phyloP scores from a whole-genome alignment of 2,797 vertebrate species.

The Sebastes flavidus region DNA sequence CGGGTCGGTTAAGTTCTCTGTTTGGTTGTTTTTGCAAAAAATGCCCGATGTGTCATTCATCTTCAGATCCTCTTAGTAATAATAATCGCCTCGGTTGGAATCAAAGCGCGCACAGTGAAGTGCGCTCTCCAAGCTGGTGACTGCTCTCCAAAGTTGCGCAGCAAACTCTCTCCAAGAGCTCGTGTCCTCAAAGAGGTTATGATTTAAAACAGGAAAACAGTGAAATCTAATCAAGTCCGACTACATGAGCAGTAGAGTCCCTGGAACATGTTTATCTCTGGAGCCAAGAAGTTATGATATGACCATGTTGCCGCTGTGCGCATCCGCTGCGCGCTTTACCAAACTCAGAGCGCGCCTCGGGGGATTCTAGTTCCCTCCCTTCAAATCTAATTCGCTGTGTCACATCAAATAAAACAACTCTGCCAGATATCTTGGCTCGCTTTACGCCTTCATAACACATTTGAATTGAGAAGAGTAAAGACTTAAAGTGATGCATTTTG shows the following conservation, averaged over 20 bases:
- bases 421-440: neutral
- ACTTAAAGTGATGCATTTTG: neutral
- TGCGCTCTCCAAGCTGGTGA: conserved; percentile 4
- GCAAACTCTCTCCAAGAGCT: conserved; percentile 23
- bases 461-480: neutral
- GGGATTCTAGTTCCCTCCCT: conserved; percentile 53
- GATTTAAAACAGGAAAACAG: neutral
- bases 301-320: conserved; percentile 14
- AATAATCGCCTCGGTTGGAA: neutral
- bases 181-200: neutral
- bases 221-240: neutral
- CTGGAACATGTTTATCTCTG: conserved; percentile 17
- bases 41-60: conserved; percentile 75
- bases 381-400: conserved; percentile 20
- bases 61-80: conserved; percentile 20
- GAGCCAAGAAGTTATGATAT: conserved; percentile 33
- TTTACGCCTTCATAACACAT: neutral
- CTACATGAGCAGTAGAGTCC: neutral
- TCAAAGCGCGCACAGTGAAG: neutral
- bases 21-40: conserved; percentile 60
- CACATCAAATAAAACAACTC: neutral
- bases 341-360: conserved; percentile 16
- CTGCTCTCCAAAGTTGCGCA: conserved; percentile 50
- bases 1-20: conserved; percentile 53
- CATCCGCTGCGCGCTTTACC: conserved; percentile 26